Base-by-base conservation (phyloP, 2,888 invertebrate species). In the Eurytoma adleriae region DNA sequence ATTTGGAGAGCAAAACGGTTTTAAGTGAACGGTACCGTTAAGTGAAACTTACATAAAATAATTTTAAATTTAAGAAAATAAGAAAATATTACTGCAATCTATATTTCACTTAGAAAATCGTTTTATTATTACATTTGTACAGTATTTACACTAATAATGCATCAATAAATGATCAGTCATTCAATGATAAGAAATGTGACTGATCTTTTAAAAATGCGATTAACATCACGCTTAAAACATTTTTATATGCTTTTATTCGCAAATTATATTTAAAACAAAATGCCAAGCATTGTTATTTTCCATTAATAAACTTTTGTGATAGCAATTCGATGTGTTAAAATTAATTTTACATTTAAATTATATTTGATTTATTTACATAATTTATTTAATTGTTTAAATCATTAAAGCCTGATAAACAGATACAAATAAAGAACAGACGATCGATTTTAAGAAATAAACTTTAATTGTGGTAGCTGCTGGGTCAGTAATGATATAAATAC, bases 161-260 rank as follows among this genome's bases (percentile, higher is more conserved):
- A 40, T 40, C 1, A 40, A 40, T 40, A 40, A 40, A 61, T 56
- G 40, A 1, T 68, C 27, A 61, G n/a, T 56, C 13, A 40, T 24
- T 64, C 52, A 24, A 54, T 48, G n/a, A 64, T 40, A 56, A 12
- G 40, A 66, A 12, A 30, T n/a, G 24, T 27, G 62, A 73, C 20
- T 69, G 68, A 62, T 56, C 69, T 69, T 68, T 69, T 68, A 56
- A 62, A 48, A 62, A 68, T 67, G 50, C 20, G 18, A 40, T 59
- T 68, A 71, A 72, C 4, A 72, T 59, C 40, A 78, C 68, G 40
- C 40, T 68, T 69, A 61, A 14, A 67, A 72, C 64, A 64, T 52
- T 62, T 73, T 56, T 68, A 62, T 74, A 81, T 30, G 13, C 56
- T 81, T 81, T 70, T 82, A 70, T 73, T 62, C 69, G 27, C 56